Evolutionary conservation across 1,140 invertebrate genomes (phyloP).

Genomic region (Bombus superbus): DNA sequence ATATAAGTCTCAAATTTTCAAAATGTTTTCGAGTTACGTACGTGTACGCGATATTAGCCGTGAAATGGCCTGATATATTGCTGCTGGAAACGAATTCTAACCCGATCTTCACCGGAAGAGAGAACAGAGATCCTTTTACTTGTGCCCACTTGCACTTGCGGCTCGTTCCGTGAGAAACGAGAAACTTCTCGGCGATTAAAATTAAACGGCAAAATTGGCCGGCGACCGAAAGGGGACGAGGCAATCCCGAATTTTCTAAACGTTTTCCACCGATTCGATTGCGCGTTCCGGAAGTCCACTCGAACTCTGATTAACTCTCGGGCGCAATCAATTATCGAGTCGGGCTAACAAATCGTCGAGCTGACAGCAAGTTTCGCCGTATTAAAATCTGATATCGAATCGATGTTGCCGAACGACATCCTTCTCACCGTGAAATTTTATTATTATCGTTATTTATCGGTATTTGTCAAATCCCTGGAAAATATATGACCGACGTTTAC

Average conservation of each 20-base stretch:
- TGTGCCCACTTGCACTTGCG: not conserved
- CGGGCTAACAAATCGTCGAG: constrained; percentile 25
- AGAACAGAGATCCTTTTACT: not conserved
- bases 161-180: not conserved
- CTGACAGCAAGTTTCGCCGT: not conserved
- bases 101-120: not conserved
- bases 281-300: not conserved
- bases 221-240: too few species aligned
- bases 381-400: constrained; percentile 31
- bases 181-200: not conserved
- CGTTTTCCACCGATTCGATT: not conserved
- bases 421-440: not conserved
- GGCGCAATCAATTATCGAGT: constrained; percentile 24
- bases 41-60: too few species aligned
- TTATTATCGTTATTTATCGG: not conserved
- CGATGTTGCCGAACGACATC: not conserved
- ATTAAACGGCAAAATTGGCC: not conserved
- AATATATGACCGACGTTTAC: not conserved
- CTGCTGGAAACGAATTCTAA: not conserved
- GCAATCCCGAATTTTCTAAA: not conserved
- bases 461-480: not conserved
- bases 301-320: constrained; percentile 29
- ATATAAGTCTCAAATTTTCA: too few species aligned
- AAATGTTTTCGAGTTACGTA: too few species aligned
- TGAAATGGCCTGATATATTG: not conserved